Evolutionary conservation across 2,888 invertebrate genomes (phyloP).

Genomic region (Apodemia hepburni): DNA sequence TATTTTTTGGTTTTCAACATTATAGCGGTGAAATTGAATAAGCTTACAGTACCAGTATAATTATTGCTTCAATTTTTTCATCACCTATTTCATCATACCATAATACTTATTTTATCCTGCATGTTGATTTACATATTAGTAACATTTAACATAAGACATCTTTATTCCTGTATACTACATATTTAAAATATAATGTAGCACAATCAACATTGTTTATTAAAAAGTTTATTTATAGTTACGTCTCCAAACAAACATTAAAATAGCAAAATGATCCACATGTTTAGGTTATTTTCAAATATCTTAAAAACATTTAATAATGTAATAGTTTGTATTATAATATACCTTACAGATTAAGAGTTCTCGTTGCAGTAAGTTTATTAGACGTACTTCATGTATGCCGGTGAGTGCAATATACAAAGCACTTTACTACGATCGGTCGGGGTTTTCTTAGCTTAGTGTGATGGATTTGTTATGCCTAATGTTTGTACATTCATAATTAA

Average conservation of each 20-base stretch:
- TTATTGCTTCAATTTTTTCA: constrained; percentile 13
- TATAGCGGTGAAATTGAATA: constrained; percentile 34
- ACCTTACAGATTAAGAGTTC: constrained; percentile 70
- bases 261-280: neutral
- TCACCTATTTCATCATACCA: constrained; percentile 4
- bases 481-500: neutral
- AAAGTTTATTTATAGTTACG: neutral
- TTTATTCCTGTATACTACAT: neutral
- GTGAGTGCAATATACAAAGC: constrained; percentile 53
- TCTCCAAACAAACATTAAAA: neutral
- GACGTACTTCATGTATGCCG: constrained; percentile 60
- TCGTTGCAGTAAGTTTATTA: constrained; percentile 70
- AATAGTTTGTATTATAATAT: constrained; percentile 35
- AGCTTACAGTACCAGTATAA: constrained; percentile 8
- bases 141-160: neutral
- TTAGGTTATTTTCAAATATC: neutral
- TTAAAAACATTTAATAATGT: neutral
- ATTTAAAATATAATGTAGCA: neutral
- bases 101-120: neutral
- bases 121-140: neutral
- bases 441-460: constrained; percentile 16
- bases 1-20: constrained; percentile 22
- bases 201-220: neutral
- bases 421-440: constrained; percentile 13
- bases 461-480: constrained; percentile 2